Evolutionary conservation across 2,113 vertebrate species (phyloP).

Genomic region (Dascyllus trimaculatus): DNA sequence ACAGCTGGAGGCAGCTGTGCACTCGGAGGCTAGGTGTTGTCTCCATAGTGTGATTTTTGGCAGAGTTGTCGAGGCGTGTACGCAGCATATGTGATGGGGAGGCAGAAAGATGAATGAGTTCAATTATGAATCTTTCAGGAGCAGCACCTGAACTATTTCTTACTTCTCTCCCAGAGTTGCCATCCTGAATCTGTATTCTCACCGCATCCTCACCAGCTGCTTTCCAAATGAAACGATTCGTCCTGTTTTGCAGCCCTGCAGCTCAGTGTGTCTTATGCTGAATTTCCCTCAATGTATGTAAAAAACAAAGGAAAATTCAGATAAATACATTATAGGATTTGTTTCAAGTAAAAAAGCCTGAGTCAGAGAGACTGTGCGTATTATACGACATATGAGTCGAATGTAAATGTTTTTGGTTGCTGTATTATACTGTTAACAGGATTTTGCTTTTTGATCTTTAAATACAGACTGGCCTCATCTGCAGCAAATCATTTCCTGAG

Average conservation of each 20-base stretch:
- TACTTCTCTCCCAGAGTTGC: constrained; percentile 16
- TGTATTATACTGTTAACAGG: neutral
- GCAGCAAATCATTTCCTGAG: neutral
- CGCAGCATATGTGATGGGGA: constrained; percentile 26
- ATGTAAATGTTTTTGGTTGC: constrained; percentile 5
- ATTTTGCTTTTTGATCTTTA: neutral
- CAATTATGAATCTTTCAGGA: constrained; percentile 66
- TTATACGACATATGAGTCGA: constrained; percentile 33
- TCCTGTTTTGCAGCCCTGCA: neutral
- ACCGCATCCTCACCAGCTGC: constrained; percentile 19
- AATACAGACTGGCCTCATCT: constrained; percentile 6
- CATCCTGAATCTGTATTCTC: constrained; percentile 41
- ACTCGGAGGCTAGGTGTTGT: constrained; percentile 18
- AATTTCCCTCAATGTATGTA: constrained; percentile 8
- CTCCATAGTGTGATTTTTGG: neutral
- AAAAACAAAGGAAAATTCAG: constrained; percentile 27
- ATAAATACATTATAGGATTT: constrained; percentile 40
- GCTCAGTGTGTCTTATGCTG: neutral
- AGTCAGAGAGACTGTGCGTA: constrained; percentile 6
- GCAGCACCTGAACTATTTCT: constrained; percentile 51
- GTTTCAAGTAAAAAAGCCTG: constrained; percentile 9
- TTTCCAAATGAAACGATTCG: constrained; percentile 7
- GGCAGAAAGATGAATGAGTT: constrained; percentile 65
- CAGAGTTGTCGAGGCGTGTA: constrained; percentile 6
- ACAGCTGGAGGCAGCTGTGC: constrained; percentile 30